phyloP scores from a whole-genome alignment of 2,797 vertebrate genomes.

The Myotis planiceps region DNA sequence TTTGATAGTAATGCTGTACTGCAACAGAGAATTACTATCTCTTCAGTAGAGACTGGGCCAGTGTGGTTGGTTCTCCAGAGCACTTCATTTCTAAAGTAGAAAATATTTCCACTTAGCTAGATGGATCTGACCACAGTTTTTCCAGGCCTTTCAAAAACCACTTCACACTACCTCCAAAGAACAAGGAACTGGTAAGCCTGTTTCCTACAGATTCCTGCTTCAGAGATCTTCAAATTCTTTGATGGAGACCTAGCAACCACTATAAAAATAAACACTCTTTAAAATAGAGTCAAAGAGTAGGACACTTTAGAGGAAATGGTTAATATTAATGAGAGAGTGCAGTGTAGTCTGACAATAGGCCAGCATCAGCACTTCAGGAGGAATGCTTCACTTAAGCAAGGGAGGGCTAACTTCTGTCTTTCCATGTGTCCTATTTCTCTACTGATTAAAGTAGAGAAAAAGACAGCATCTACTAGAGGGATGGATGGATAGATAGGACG shows the following conservation, averaged over 20 bases:
- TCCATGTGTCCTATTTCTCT: background rate
- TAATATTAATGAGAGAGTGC: slow-evolving; percentile 73
- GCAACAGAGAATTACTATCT: background rate
- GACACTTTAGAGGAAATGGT: slow-evolving; percentile 72
- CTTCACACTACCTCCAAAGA: slow-evolving; percentile 57
- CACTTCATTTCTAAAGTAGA: background rate
- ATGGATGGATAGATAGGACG: background rate
- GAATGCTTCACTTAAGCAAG: slow-evolving; percentile 47
- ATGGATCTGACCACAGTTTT: background rate
- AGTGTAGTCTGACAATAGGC: slow-evolving; percentile 51
- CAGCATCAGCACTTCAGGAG: slow-evolving; percentile 20
- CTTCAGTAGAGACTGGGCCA: background rate
- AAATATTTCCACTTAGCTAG: background rate
- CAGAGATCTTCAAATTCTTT: slow-evolving; percentile 79
- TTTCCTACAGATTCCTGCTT: slow-evolving; percentile 70
- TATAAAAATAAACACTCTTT: slow-evolving; percentile 47
- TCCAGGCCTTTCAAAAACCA: slow-evolving; percentile 53
- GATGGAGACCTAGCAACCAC: slow-evolving; percentile 75
- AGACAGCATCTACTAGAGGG: background rate
- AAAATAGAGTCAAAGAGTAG: slow-evolving; percentile 57
- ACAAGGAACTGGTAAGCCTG: slow-evolving; percentile 30
- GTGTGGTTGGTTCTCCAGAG: background rate
- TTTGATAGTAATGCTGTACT: background rate
- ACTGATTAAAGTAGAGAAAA: background rate
- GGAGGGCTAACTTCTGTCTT: slow-evolving; percentile 6